Percentiles rank a stretch among this genome's conserved stretches.
Evolutionary conservation across 2,888 invertebrate genomes (phyloP).

Genomic region (Ophioninae sp.): DNA sequence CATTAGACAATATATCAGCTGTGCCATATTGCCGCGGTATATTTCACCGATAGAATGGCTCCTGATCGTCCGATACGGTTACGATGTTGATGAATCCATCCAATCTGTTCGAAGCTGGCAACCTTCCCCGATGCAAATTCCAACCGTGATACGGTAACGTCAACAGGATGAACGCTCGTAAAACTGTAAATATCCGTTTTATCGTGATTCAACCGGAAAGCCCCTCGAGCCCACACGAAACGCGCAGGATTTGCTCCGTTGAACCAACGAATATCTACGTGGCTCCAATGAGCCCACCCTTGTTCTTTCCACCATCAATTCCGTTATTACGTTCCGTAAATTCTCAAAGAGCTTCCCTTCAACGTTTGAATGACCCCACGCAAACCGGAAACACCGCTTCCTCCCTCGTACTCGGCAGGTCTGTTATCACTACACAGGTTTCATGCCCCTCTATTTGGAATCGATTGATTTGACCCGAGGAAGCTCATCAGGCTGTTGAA

Average conservation of each 20-base stretch:
- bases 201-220: conserved; percentile 15
- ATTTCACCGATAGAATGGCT: neutral
- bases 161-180: neutral
- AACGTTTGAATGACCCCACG: conserved; percentile 28
- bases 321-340: conserved; percentile 11
- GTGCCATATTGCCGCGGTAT: neutral
- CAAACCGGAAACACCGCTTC: conserved; percentile 23
- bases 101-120: neutral
- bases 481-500: conserved; percentile 23
- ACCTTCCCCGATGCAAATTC: neutral
- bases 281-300: conserved; percentile 1
- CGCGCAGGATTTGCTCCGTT: conserved; percentile 1
- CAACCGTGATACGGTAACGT: neutral
- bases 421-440: conserved; percentile 14
- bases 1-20: neutral
- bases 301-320: neutral
- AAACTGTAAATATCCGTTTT: conserved; percentile 1
- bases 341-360: conserved; percentile 2
- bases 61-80: neutral
- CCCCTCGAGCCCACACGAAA: neutral
- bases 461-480: conserved; percentile 39
- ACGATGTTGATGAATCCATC: neutral
- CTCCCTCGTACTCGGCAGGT: neutral
- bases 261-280: neutral
- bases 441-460: conserved; percentile 20